Evolutionary conservation across 2,888 invertebrate species (phyloP), one percentile per base, ranked within the genome.

Genomic region (Dynastes hyllus): DNA sequence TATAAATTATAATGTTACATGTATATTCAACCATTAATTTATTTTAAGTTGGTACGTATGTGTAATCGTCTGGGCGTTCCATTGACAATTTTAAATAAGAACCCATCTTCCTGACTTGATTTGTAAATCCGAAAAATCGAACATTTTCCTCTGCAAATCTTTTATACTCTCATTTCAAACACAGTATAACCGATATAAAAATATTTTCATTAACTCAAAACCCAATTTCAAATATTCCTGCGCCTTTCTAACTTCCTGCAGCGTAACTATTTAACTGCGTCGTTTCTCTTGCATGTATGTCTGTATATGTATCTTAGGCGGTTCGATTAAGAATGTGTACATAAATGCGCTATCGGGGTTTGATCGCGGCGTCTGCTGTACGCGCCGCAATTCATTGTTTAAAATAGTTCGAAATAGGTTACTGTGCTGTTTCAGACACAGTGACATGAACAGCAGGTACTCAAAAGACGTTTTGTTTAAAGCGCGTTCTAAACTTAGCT

Each of bases 371-470:
- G 53, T 53, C 16, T 16, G 53, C 16, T 53, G 32, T 37, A 53
- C 53, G 5, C 53, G 16, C 53, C n/a, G 53, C 16, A 53, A 53
- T 53, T 53, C 53, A 53, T 53, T 53, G 53, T 53, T 53, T 53
- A 53, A 53, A 53, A 53, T 53, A 53, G 53, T 40, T 66, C 37
- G 66, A 66, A 69, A 69, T 45, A 29, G 69, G 69, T 69, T 50
- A 50, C 69, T 69, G 69, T 51, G 51, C 69, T 50, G 45, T 69
- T 69, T 69, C 69, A 50, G 69, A 27, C 16, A 2, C 11, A 50
- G 29, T 69, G 69, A 69, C 69, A 50, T 37, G 69, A 69, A 8
- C 50, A 51, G 50, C 69, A 69, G 69, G 69, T 69, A 69, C 22
- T 69, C 51, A 69, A 69, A 69, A 29, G 45, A 50, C 22, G 69